Evolutionary conservation across 2,113 vertebrate species (phyloP), one percentile per base, ranked within the genome.

Genomic region (Emydocephalus ijimae): DNA sequence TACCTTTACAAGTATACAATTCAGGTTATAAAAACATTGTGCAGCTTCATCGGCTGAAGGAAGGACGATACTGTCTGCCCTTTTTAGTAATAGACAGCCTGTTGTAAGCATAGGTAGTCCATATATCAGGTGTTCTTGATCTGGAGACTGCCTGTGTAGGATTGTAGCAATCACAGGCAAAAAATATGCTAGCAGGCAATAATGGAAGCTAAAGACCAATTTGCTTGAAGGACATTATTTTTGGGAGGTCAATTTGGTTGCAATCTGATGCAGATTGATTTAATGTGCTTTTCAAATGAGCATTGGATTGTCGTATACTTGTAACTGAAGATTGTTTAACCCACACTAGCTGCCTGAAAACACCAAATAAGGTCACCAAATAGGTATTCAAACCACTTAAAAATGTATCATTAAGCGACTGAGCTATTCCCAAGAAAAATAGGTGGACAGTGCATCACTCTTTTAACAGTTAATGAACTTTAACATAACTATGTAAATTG

Each of bases 391-490:
- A 26, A 55, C 23, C 45, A 29, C 1, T 74, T 18, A 52, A n/a
- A 69, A 69, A 69, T 69, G 29, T 69, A n/a, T 26, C 23, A 54
- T 91, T 69, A 92, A 88, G 48, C 11, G 29, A 81, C 24, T 57
- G 29, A 29, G n/a, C 4, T 45, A 11, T 86, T 59, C 18, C 86
- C 81, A 26, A 29, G 61, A 69, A n/a, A 69, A n/a, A 43, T 34
- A 86, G 21, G 54, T 39, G 87, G 39, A 87, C 5, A n/a, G 11
- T 1, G 29, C 93, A 93, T 93, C 6, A 10, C 91, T 5, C 0
- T 90, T 92, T 87, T 48, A 8, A 69, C 92, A 69, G 45, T 88
- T 87, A 94, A n/a, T 92, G 86, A 74, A 81, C 61, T 95, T 86
- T 94, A 85, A 88, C 50, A 88, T 18, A 89, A 14, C 61, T 89